phyloP scores from a whole-genome alignment of 1,140 invertebrate species.

The Psilanteris sp. region DNA sequence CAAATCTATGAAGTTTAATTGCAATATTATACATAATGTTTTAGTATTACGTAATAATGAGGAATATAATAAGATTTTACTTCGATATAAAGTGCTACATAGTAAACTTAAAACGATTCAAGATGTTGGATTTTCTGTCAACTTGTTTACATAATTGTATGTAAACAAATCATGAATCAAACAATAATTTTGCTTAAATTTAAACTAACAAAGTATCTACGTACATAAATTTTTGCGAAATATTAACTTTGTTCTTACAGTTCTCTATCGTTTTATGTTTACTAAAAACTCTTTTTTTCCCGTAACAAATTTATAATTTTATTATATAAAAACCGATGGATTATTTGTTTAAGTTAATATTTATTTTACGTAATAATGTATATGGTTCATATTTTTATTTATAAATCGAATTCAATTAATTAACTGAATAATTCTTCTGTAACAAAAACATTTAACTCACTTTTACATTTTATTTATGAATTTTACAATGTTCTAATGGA shows the following conservation, averaged over 20 bases:
- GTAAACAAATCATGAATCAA: background rate
- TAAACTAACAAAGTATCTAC: too few species aligned
- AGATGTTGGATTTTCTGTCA: background rate
- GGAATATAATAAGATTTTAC: conserved; percentile 42
- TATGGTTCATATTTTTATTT: conserved; percentile 9
- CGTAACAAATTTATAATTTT: conserved; percentile 10
- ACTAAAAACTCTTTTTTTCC: conserved; percentile 12
- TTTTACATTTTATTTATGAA: conserved; percentile 38
- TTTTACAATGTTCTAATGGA: conserved; percentile 52
- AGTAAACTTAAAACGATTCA: conserved; percentile 49
- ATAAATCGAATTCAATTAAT: conserved; percentile 13
- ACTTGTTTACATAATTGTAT: background rate
- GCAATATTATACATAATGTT: conserved; percentile 58
- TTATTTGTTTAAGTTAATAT: conserved; percentile 13
- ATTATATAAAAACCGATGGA: too few species aligned
- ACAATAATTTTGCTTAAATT: too few species aligned
- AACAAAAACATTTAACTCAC: conserved; percentile 25
- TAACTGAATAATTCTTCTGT: conserved; percentile 10
- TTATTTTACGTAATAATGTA: conserved; percentile 35
- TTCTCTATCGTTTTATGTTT: conserved; percentile 24
- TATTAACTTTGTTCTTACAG: background rate
- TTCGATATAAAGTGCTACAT: conserved; percentile 35
- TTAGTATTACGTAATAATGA: conserved; percentile 53
- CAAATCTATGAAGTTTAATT: conserved; percentile 60
- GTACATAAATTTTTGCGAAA: background rate